phyloP scores from a whole-genome alignment of 2,797 vertebrate genomes.

The Chromobotia macracanthus region DNA sequence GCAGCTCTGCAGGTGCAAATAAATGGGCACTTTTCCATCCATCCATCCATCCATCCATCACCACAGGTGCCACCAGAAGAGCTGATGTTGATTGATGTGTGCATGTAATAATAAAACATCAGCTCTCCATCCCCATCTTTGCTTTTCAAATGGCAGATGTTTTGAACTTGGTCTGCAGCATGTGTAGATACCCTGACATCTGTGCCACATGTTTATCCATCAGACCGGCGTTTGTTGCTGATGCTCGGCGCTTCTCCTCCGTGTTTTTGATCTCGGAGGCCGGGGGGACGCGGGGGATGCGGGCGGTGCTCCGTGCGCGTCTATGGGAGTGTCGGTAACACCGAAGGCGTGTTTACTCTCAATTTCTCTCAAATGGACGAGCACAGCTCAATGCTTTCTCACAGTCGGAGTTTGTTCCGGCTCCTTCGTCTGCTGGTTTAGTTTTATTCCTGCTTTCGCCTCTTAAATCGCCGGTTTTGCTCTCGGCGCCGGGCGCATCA shows the following conservation, averaged over 20 bases:
- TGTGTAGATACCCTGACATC: too few relatives aligned
- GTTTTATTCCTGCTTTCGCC: not conserved
- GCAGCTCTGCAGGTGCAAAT: too few relatives aligned
- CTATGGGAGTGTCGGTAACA: constrained; percentile 43
- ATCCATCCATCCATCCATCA: too few relatives aligned
- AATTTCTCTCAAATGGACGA: constrained; percentile 23
- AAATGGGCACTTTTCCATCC: too few relatives aligned
- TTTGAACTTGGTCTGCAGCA: too few relatives aligned
- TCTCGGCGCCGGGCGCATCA: not conserved
- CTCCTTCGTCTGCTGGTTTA: not conserved
- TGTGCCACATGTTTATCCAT: not conserved
- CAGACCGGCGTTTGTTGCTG: not conserved
- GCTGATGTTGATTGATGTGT: too few relatives aligned
- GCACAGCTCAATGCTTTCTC: constrained; percentile 26
- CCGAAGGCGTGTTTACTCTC: constrained; percentile 36
- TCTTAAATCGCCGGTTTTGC: not conserved
- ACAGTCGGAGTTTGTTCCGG: constrained; percentile 3
- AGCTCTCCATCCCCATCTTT: too few relatives aligned
- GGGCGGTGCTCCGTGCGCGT: constrained; percentile 29
- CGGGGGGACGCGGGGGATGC: too few relatives aligned
- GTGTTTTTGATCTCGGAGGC: not conserved
- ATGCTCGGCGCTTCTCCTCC: not conserved
- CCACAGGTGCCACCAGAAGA: too few relatives aligned
- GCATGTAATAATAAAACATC: too few relatives aligned
- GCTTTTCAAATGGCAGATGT: too few relatives aligned